Evolutionary conservation across 2,888 invertebrate genomes (phyloP), one percentile per base, ranked within the genome.

Genomic region (Drosophila macrospina): DNA sequence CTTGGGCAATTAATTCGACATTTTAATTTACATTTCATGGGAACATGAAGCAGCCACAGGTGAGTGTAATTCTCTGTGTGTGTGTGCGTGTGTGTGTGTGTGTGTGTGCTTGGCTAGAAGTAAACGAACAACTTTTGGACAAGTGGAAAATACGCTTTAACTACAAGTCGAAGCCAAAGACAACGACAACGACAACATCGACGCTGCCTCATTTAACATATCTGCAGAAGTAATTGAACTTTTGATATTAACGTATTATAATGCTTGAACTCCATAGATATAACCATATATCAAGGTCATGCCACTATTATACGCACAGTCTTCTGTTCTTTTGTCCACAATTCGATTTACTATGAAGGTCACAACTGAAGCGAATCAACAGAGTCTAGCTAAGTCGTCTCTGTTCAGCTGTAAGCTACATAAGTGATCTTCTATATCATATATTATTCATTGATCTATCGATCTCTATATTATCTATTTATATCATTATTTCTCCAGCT

Each of bases 11-110:
- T 86, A 82, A 86, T 84, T 84, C 80, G 72, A 86, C 86, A 83
- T 71, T 82, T 82, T 80, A 86, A 86, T 82, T 86, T 82, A 80
- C 72, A 80, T 83, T 86, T 84, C 86, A 82, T 71, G 84, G 80
- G 84, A 82, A 86, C 68, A 71, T 64, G 68, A 64, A 60, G 75
- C 63, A 57, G 52, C 34, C 69, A 61, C 74, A 76, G 77, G 76
- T 74, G 76, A 75, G 70, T 73, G 75, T 66, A 57, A 55, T 44
- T 69, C 70, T 52, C 37, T 41, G 28, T 50, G 36, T 20, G 0
- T 37, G 32, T 36, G 5, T 32, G 13, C 42, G 1, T 32, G 1
- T 8, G 8, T 45, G 10, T 57, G 20, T 44, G 26, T 15, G 13
- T 42, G 16, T 28, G 13, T 28, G 26, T 54, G 41, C 48, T 32